These are phyloP conservation scores for Vidua chalybeata DNA, from an alignment of 2,113 vertebrate species.

Conservation along the genomic window DNA sequence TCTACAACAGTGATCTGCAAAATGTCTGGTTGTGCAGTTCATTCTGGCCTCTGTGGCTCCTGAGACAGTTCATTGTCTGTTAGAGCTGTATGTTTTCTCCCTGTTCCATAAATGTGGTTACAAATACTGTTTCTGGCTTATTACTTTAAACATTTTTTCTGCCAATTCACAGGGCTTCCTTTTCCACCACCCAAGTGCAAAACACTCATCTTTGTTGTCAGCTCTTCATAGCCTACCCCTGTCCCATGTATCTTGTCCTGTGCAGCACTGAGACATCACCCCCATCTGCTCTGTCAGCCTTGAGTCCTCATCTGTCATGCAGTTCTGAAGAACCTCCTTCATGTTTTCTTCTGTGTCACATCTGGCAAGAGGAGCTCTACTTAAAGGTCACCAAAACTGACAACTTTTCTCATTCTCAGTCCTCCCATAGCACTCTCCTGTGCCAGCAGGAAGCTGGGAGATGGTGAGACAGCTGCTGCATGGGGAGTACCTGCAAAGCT, in stretches of 20 bases:
- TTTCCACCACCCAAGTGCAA: background rate
- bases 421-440: background rate
- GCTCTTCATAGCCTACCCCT: background rate
- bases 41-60: background rate
- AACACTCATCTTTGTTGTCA: background rate
- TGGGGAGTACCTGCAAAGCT: background rate
- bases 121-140: slow-evolving; percentile 1
- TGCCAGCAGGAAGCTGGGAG: background rate
- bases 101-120: background rate
- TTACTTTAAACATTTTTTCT: background rate
- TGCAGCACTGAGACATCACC: background rate
- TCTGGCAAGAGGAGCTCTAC: background rate
- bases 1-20: background rate
- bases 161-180: background rate
- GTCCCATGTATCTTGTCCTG: background rate
- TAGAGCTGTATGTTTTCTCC: background rate
- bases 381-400: background rate
- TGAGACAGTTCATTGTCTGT: slow-evolving; percentile 6
- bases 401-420: background rate
- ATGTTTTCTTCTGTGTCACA: background rate
- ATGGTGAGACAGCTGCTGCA: background rate
- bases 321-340: background rate
- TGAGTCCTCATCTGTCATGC: background rate
- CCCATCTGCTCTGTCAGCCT: background rate
- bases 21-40: background rate